Evolutionary conservation across 1,140 invertebrate species (phyloP), one percentile per base, ranked within the genome.

Genomic region (Hyphantria cunea): DNA sequence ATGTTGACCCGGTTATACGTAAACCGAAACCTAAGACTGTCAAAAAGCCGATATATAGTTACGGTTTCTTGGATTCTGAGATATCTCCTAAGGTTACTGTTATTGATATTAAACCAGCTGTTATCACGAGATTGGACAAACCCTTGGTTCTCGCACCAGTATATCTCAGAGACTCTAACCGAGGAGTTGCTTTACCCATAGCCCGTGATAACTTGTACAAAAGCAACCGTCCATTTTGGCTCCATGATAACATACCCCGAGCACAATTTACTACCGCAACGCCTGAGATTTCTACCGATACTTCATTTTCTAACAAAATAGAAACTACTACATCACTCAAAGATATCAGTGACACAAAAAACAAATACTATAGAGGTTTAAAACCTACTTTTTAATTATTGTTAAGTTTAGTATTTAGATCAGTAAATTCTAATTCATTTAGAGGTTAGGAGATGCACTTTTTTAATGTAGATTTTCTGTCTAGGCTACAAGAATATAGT

Each of bases 91-190:
- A 69, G 10, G 83, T 86, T 0, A 58, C 49, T 6, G 52, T 73
- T 0, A 78, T 84, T 17, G 67, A 83, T 51, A 25, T 86, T 0
- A 78, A 72, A 48, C 72, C 72, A 6, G 70, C 49, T 3, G 10
- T 41, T 0, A 32, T 41, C 0, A 54, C 44, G 13, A 14, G 10
- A 6, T 39, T 53, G 2, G 61, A 72, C 6, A 78, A 68, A 53
- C 77, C 77, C 0, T 48, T 81, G 14, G 66, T 50, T 82, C 0
- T 51, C 82, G 6, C 6, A 7, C 86, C 86, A 6, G 82, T 89
- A 0, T 89, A 86, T 56, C 14, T 70, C 9, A 52, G 64, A 42
- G 9, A 31, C 1, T 60, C 60, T 4, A 14, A 62, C 11, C 14
- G 8, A 33, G 32, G 25, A 4, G 7, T 5, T 7, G 41, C 37